Evolutionary conservation across 2,797 vertebrate genomes (phyloP).

Genomic region (Onychomys leucogaster): DNA sequence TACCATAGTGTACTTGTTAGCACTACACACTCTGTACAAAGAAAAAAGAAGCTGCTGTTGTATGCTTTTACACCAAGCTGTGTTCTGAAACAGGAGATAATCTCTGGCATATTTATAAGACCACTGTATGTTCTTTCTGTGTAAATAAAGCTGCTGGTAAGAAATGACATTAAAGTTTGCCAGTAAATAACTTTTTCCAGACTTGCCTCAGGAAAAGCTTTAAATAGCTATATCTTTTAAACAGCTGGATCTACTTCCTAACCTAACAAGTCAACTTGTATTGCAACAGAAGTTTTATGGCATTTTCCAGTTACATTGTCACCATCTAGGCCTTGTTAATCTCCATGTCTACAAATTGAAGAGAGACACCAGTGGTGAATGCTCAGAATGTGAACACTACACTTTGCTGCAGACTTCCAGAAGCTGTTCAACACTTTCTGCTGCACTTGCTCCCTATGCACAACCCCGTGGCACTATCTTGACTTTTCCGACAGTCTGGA

Average conservation of each 20-base stretch:
- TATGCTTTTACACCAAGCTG: slow-evolving; percentile 37
- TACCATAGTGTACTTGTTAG: slow-evolving; percentile 50
- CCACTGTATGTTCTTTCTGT: slow-evolving; percentile 79
- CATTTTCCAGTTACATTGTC: not conserved
- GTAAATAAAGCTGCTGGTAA: slow-evolving; percentile 85
- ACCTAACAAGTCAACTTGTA: not conserved
- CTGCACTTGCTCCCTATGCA: not conserved
- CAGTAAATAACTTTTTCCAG: slow-evolving; percentile 71
- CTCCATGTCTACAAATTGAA: not conserved
- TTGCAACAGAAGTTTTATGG: not conserved
- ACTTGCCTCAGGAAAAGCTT: slow-evolving; percentile 46
- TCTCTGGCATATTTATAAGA: slow-evolving; percentile 71
- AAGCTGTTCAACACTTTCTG: not conserved
- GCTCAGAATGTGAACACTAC: not conserved
- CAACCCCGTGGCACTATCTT: not conserved
- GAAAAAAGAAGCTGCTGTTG: slow-evolving; percentile 53
- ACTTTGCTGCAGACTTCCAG: slow-evolving; percentile 23
- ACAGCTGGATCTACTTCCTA: not conserved
- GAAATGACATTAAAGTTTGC: slow-evolving; percentile 66
- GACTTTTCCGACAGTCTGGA: slow-evolving; percentile 6
- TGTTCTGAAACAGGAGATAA: slow-evolving; percentile 56
- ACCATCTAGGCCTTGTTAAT: not conserved
- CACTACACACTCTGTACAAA: slow-evolving; percentile 65
- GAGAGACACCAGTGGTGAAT: not conserved
- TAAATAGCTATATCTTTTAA: slow-evolving; percentile 22